These are phyloP conservation scores for Agapostemon virescens DNA, from an alignment of 2,888 invertebrate species.

Conservation along the genomic window DNA sequence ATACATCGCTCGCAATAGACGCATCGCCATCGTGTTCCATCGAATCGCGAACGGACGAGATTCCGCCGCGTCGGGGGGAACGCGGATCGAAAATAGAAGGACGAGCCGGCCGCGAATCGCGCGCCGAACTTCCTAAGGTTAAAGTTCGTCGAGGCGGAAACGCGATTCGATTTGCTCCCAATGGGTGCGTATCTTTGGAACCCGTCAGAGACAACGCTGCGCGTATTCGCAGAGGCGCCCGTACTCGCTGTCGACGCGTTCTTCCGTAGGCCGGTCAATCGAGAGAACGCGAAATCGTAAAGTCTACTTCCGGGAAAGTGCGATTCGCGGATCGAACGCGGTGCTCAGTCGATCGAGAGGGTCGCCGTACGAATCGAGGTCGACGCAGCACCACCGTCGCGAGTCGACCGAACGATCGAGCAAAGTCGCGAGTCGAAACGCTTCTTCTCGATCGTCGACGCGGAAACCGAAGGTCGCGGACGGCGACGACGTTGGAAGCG, in stretches of 20 bases:
- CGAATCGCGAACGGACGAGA: background rate
- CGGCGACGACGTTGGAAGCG: too few species aligned
- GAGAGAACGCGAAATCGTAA: background rate
- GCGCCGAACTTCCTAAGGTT: constrained; percentile 31
- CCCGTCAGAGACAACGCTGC: constrained; percentile 40
- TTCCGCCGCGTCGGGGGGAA: background rate
- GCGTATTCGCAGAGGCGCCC: constrained; percentile 24
- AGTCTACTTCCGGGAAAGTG: background rate
- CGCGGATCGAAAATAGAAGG: constrained; percentile 29
- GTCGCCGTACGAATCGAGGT: background rate
- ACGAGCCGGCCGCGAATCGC: constrained; percentile 17
- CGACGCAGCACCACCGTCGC: too few species aligned
- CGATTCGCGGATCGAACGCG: too few species aligned
- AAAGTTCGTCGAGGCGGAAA: constrained; percentile 56
- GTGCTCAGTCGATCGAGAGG: background rate
- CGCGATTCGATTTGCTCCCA: constrained; percentile 43
- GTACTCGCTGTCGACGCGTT: too few species aligned
- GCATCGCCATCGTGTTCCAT: background rate
- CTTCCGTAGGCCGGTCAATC: too few species aligned
- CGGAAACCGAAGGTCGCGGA: background rate
- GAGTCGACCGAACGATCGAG: too few species aligned
- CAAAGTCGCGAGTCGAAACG: too few species aligned
- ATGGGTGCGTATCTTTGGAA: constrained; percentile 40
- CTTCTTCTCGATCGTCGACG: background rate
- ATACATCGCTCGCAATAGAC: constrained; percentile 24